Evolutionary conservation across 2,113 vertebrate genomes (phyloP), one percentile per base, ranked within the genome.

Genomic region (Pteruthius melanotis): DNA sequence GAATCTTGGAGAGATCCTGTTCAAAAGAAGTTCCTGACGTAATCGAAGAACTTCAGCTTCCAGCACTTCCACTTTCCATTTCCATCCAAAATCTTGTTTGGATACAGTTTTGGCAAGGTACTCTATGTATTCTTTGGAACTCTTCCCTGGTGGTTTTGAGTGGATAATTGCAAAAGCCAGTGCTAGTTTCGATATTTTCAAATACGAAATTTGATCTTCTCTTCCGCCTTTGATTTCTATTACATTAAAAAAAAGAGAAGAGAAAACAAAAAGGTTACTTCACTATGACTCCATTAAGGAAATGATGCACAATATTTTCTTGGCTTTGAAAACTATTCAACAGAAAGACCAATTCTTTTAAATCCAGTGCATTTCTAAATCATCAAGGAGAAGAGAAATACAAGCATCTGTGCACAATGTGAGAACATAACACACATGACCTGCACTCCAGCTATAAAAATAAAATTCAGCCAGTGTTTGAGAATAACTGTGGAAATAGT

Each of bases 161-260:
- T 71, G 98, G 77, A 99, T 99, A 77, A 99, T 91, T 11, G 98
- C 98, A 96, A 99, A 94, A 7, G 99, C 99, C 87, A 98, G n/a
- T 10, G 98, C 98, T 31, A 99, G 40, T 91, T 97, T 98, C 93
- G 97, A 98, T 22, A 97, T 98, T 93, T 90, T 97, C 76, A 98
- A 77, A 75, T 97, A 95, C 94, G 98, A 98, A 14, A 59, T 49
- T 56, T 97, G 89, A 74, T 86, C n/a, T 94, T 97, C 96, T 95
- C 89, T 65, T 79, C 68, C 8, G 7, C 17, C 30, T 94, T 93
- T 90, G 59, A 86, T 95, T 66, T 87, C 97, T 98, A 78, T 27
- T 27, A 53, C 10, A 68, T 91, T 59, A 87, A 49, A 83, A 83
- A 88, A 93, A n/a, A n/a, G n/a, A n/a, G n/a, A n/a, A 70, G 27